phyloP scores from a whole-genome alignment of 2,797 vertebrate genomes.

The Octomys mimax region DNA sequence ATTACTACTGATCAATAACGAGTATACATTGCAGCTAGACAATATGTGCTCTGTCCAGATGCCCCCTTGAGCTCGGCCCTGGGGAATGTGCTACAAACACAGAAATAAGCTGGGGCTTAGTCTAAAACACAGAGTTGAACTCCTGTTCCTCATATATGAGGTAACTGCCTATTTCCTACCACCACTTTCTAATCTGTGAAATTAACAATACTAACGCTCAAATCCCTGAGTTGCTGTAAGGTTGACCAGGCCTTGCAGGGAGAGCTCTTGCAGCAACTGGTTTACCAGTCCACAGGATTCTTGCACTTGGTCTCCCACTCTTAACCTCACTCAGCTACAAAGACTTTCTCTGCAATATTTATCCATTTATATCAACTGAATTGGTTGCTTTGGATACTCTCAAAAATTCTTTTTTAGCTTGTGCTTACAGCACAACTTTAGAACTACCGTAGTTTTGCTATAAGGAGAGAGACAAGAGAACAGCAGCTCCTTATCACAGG shows the following conservation, averaged over 20 bases:
- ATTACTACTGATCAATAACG: not conserved
- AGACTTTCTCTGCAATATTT: constrained; percentile 21
- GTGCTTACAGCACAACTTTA: not conserved
- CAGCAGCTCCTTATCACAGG: not conserved
- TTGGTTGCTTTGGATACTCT: not conserved
- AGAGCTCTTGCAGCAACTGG: not conserved
- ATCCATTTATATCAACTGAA: not conserved
- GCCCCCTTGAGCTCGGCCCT: not conserved
- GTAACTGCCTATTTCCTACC: not conserved
- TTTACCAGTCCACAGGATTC: not conserved
- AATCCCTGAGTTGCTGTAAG: not conserved
- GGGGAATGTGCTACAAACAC: not conserved
- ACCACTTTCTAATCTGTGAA: not conserved
- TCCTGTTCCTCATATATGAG: not conserved
- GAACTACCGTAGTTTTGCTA: not conserved
- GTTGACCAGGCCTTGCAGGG: not conserved
- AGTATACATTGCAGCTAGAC: not conserved
- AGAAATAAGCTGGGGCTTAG: not conserved
- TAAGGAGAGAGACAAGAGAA: not conserved
- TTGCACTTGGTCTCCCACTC: not conserved
- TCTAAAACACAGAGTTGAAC: not conserved
- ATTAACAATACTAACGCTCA: not conserved
- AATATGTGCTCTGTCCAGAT: not conserved
- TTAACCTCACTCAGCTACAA: constrained; percentile 6
- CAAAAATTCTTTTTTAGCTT: constrained; percentile 20